Base-by-base conservation (phyloP, 2,113 vertebrate genomes). In the Gasterosteus nipponicus region DNA sequence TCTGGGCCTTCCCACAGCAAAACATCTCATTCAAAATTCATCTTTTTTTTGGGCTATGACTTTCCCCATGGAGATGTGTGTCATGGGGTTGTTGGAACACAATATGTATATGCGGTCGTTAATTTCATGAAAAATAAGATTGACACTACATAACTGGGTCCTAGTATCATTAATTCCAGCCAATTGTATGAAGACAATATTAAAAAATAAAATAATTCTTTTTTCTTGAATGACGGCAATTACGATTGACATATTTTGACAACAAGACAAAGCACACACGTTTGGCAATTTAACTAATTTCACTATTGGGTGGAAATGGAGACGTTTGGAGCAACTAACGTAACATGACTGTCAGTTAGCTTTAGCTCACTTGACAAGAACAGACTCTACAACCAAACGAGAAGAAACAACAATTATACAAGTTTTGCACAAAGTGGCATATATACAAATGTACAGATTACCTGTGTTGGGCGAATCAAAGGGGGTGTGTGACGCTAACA, bases 281-380 rank as follows among this genome's bases (percentile, higher is more conserved):
- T 58, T 16, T 46, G 10, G 35, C 2, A 39, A 10, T 31, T 22
- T 3, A 3, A 51, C 8, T 11, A 3, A 5, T 16, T 31, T 4
- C 9, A 12, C 22, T 0, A 12, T 46, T 46, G 12, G 1, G 15
- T 46, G 44, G 7, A 46, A 46, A 15, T 46, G 7, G 44, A 46
- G 46, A 7, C 6, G 16, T 47, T 47, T 18, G 5, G 7, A 33
- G 10, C 9, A n/a, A 7, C 16, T 14, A 22, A 3, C 49, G 4
- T 53, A 10, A 53, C 3, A 53, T 18, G 38, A 62, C 42, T 44
- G 42, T 75, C 66, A 53, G 54, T 60, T 80, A 76, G 18, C 26
- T 51, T 31, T 79, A 78, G 74, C 76, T 80, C 29, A 44, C 46
- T 47, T 8, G 8, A 0, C 29, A 62, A 64, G 2, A 53, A 62